Evolutionary conservation across 2,888 invertebrate species (phyloP).

Genomic region (Rhabditoides inermis): DNA sequence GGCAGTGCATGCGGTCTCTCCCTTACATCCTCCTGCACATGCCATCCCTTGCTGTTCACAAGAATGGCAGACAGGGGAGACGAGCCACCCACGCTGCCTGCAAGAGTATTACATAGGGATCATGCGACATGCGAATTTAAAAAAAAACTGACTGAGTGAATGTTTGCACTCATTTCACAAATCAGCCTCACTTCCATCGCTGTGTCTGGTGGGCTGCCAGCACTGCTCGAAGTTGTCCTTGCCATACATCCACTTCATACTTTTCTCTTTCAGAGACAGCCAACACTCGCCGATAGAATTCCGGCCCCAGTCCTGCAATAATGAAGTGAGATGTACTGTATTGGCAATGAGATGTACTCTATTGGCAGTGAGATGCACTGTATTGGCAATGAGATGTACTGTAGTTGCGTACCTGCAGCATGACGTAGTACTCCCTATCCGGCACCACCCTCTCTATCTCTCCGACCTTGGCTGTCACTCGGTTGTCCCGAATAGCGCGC

Average conservation of each 20-base stretch:
- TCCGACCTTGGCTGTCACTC: too few relatives aligned
- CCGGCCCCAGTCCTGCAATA: slow-evolving; percentile 38
- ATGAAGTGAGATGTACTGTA: background rate
- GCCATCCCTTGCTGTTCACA: slow-evolving; percentile 45
- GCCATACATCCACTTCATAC: slow-evolving; percentile 48
- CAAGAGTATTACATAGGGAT: too few relatives aligned
- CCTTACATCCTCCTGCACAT: slow-evolving; percentile 30
- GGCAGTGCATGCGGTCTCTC: slow-evolving; percentile 28
- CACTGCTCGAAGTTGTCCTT: slow-evolving; percentile 36
- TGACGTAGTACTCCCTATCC: slow-evolving; percentile 32
- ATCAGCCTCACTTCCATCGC: slow-evolving; percentile 35
- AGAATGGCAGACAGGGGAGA: slow-evolving; percentile 45
- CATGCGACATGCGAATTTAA: too few relatives aligned
- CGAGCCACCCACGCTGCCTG: slow-evolving; percentile 42
- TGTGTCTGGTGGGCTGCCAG: slow-evolving; percentile 43
- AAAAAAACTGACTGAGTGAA: too few relatives aligned
- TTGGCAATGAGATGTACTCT: background rate
- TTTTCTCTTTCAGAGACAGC: slow-evolving; percentile 34
- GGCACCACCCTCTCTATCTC: slow-evolving; percentile 16
- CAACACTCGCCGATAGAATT: slow-evolving; percentile 28
- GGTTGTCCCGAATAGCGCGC: too few relatives aligned
- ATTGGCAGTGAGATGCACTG: background rate
- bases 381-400: background rate
- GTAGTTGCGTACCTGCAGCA: slow-evolving; percentile 29
- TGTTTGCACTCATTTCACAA: too few relatives aligned